These are phyloP conservation scores for Helicoverpa assulta DNA, from an alignment of 2,888 invertebrate species.

Conservation along the genomic window DNA sequence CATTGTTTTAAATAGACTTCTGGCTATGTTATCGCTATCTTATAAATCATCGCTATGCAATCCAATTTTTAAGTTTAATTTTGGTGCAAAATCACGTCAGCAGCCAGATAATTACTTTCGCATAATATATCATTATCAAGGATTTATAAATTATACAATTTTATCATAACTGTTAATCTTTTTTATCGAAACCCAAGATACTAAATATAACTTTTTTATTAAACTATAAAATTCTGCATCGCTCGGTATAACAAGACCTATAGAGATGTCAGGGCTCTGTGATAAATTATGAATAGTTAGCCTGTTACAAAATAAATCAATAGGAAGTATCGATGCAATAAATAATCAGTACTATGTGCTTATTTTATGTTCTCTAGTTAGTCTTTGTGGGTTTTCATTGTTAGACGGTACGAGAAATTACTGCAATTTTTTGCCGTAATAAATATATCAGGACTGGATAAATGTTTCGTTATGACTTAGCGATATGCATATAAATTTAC, in stretches of 20 bases:
- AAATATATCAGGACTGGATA: too few species aligned
- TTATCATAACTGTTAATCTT: too few species aligned
- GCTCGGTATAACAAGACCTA: neutral
- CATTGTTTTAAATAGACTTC: too few species aligned
- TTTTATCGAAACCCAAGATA: too few species aligned
- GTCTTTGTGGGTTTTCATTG: conserved; percentile 63
- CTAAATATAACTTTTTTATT: neutral
- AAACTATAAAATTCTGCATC: neutral
- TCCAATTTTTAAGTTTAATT: too few species aligned
- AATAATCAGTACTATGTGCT: conserved; percentile 73
- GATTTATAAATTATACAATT: neutral
- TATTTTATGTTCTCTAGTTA: conserved; percentile 74
- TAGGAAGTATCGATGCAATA: conserved; percentile 73
- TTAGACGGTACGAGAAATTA: conserved; percentile 47
- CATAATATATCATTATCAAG: neutral
- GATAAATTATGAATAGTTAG: conserved; percentile 74
- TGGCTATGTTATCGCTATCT: too few species aligned
- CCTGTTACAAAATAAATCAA: conserved; percentile 77
- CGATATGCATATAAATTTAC: too few species aligned
- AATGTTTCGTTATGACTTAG: too few species aligned
- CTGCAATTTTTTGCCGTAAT: too few species aligned
- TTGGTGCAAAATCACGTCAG: too few species aligned
- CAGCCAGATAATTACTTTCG: neutral
- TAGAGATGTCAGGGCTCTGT: conserved; percentile 38
- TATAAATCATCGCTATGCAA: too few species aligned